Evolutionary conservation across 2,888 invertebrate genomes (phyloP).

Genomic region (Panzeria rudis): DNA sequence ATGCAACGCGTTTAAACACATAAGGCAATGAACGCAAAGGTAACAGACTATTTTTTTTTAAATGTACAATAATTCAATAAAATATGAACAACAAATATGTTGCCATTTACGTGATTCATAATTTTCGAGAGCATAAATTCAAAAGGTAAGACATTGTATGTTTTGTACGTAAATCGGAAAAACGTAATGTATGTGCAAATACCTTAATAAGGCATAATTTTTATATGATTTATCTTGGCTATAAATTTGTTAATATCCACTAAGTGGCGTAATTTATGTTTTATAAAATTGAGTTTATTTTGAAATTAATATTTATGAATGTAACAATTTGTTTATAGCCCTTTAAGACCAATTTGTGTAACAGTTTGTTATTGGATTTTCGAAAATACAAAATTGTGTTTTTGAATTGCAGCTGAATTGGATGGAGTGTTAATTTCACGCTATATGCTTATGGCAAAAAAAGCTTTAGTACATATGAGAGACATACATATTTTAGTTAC

Average conservation of each 20-base stretch:
- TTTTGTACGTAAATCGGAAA: constrained; percentile 6
- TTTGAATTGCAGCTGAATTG: not conserved
- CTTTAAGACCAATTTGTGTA: constrained; percentile 15
- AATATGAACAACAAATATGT: constrained; percentile 63
- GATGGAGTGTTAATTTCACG: not conserved
- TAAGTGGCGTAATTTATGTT: constrained; percentile 27
- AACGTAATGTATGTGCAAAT: constrained; percentile 24
- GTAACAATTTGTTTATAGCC: not conserved
- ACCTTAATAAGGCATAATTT: constrained; percentile 32
- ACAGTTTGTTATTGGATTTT: not conserved
- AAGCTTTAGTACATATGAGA: not conserved
- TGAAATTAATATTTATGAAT: constrained; percentile 28
- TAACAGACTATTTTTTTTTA: not conserved
- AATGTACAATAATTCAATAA: constrained; percentile 59
- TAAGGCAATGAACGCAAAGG: not conserved
- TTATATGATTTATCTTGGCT: constrained; percentile 52
- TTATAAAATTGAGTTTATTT: constrained; percentile 27
- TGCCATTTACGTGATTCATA: constrained; percentile 60
- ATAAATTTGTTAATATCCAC: constrained; percentile 49
- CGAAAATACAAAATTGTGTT: not conserved
- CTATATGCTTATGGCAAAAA: not conserved
- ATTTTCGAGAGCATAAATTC: constrained; percentile 13
- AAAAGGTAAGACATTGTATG: not conserved
- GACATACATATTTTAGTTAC: too few species aligned
- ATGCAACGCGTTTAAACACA: constrained; percentile 18